These are phyloP conservation scores for Paradoxurus hermaphroditus DNA, from an alignment of 2,113 vertebrate species.

Conservation along the genomic window DNA sequence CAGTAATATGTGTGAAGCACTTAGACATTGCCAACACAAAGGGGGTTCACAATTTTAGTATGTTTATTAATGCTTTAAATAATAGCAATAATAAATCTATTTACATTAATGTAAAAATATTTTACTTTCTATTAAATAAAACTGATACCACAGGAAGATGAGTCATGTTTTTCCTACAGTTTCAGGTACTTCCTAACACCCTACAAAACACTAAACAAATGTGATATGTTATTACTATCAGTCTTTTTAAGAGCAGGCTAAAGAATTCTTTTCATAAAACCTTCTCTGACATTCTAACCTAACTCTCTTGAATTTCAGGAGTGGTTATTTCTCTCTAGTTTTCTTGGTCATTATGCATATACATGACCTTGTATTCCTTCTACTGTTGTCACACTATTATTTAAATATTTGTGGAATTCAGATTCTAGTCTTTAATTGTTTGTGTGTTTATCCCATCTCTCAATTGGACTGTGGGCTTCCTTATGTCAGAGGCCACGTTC, in stretches of 20 bases:
- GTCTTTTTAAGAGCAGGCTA: background rate
- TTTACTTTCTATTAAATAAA: background rate
- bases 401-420: constrained; percentile 41
- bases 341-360: background rate
- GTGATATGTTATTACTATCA: background rate
- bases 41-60: background rate
- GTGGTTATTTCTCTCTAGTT: constrained; percentile 8
- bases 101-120: background rate
- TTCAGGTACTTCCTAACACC: background rate
- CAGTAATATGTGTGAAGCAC: background rate
- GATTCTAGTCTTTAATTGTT: constrained; percentile 45
- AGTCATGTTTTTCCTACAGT: background rate
- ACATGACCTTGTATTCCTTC: constrained; percentile 14
- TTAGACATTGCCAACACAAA: background rate
- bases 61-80: background rate
- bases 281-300: background rate
- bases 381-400: constrained; percentile 13
- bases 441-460: constrained; percentile 41
- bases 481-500: constrained; percentile 25
- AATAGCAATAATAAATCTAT: background rate
- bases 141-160: background rate
- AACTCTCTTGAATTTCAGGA: background rate
- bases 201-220: background rate
- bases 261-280: background rate
- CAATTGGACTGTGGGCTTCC: background rate